Percentiles rank a stretch among this genome's conserved stretches.
Conservation (phyloP, 2,888 invertebrate genomes). For the Melipona beecheii region DNA sequence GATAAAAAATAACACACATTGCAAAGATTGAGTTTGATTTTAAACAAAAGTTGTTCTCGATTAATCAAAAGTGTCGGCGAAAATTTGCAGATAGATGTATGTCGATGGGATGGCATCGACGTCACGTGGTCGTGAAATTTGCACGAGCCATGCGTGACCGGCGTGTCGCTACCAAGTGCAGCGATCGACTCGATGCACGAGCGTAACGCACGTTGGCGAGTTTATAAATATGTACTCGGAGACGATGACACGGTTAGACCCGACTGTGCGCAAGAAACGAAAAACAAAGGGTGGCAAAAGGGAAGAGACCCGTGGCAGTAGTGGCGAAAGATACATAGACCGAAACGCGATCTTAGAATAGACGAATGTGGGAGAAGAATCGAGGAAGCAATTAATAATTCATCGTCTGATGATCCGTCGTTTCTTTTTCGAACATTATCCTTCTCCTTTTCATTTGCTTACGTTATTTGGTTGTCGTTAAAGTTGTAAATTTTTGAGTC, state of each 20-base stretch:
- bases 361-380: conserved; percentile 37
- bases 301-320: background rate
- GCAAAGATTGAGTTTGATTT: no score
- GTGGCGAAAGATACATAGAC: background rate
- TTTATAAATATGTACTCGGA: conserved; percentile 66
- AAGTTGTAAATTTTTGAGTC: background rate
- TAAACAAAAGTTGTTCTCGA: no score
- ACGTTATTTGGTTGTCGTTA: background rate
- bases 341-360: conserved; percentile 41
- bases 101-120: background rate
- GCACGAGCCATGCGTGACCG: conserved; percentile 13
- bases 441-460: conserved; percentile 1
- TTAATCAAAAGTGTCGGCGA: background rate
- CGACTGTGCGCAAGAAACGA: conserved; percentile 28
- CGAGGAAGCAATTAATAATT: conserved; percentile 71
- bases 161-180: conserved; percentile 43
- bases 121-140: conserved; percentile 24
- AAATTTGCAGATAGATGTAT: conserved; percentile 11
- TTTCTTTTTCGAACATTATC: background rate
- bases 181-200: conserved; percentile 42
- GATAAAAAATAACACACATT: no score
- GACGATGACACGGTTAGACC: conserved; percentile 39
- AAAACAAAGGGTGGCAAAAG: conserved; percentile 20
- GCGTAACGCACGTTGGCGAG: conserved; percentile 52
- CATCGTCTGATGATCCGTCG: conserved; percentile 59